phyloP scores from a whole-genome alignment of 2,888 invertebrate species.

The Aleiodes testaceus region DNA sequence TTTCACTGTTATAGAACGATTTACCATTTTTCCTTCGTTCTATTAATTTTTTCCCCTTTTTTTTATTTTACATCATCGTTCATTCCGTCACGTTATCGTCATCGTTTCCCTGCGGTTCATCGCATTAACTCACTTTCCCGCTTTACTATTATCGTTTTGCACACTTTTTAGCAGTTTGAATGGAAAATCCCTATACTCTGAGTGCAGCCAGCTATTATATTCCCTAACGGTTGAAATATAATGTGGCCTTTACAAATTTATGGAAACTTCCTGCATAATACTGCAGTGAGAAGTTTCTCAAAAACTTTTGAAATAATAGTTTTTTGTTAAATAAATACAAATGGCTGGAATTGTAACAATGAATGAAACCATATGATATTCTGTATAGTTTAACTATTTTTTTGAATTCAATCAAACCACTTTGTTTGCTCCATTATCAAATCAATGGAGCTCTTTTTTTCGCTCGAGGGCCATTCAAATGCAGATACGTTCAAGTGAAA shows the following conservation, averaged over 20 bases:
- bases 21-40: conserved; percentile 7
- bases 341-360: no score
- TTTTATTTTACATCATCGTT: conserved; percentile 14
- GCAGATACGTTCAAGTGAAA: background rate
- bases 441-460: background rate
- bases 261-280: conserved; percentile 45
- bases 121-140: conserved; percentile 21
- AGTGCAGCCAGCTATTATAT: conserved; percentile 40
- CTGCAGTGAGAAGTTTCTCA: conserved; percentile 23
- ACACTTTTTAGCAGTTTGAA: conserved; percentile 31
- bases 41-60: background rate
- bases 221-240: conserved; percentile 45
- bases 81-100: conserved; percentile 31
- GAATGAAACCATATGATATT: no score
- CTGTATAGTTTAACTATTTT: no score
- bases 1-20: conserved; percentile 24
- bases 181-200: conserved; percentile 41
- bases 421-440: no score
- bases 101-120: conserved; percentile 25
- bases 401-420: no score
- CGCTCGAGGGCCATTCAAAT: background rate
- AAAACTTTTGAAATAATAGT: conserved; percentile 43
- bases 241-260: conserved; percentile 45
- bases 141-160: conserved; percentile 15
- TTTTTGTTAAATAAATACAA: background rate